A percentile compares a stretch with the other conserved stretches of the same genome.
Evolutionary conservation across 2,888 invertebrate genomes (phyloP).

Genomic region (Seira ritae): DNA sequence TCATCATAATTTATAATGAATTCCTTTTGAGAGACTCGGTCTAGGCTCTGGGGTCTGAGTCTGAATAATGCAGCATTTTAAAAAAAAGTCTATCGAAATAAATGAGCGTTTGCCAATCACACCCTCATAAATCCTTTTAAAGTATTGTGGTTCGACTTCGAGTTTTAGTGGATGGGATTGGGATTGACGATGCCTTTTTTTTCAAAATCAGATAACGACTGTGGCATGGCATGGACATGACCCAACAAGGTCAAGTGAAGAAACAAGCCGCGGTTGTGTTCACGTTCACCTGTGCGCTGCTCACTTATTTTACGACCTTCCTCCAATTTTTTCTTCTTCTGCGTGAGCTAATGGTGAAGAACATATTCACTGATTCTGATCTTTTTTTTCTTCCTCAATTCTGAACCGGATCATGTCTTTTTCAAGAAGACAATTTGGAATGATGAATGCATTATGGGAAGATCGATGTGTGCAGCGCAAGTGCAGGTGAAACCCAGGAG

Average conservation of each 20-base stretch:
- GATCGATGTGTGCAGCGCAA: neutral
- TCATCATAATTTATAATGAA: no score
- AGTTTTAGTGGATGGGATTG: no score
- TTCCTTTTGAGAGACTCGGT: neutral
- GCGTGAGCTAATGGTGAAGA: neutral
- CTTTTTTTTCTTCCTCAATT: neutral
- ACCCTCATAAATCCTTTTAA: neutral
- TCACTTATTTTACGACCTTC: neutral
- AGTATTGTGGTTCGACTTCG: neutral
- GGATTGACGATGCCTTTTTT: no score
- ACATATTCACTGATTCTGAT: neutral
- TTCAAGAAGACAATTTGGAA: constrained; percentile 2
- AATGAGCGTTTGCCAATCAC: constrained; percentile 1
- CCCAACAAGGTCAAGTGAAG: constrained; percentile 35
- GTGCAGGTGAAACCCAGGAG: constrained; percentile 14
- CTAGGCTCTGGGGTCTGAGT: no score
- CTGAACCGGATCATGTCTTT: constrained; percentile 30
- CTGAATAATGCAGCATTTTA: neutral
- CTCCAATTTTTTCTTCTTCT: neutral
- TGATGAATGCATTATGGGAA: constrained; percentile 15
- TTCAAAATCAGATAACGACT: constrained; percentile 4
- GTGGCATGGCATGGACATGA: constrained; percentile 19
- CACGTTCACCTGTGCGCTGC: neutral
- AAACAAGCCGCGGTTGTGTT: neutral
- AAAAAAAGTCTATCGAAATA: neutral